phyloP scores from a whole-genome alignment of 1,140 invertebrate genomes.

The Dufourea novaeangliae region DNA sequence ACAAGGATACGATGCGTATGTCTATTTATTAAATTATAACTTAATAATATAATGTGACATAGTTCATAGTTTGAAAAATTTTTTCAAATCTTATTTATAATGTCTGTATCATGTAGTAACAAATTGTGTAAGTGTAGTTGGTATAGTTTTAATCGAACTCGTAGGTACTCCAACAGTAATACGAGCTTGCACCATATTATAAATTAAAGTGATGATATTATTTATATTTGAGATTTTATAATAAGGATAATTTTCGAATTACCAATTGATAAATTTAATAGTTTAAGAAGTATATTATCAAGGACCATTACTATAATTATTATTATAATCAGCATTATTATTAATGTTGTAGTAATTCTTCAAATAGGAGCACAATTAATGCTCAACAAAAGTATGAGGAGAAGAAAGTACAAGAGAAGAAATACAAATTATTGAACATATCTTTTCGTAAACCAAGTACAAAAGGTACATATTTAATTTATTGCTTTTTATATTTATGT shows the following conservation, averaged over 20 bases:
- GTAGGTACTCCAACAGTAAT: too few relatives aligned
- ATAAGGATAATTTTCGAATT: not conserved
- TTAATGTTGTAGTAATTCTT: slow-evolving; percentile 60
- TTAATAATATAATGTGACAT: not conserved
- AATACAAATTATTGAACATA: slow-evolving; percentile 89
- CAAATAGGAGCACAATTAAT: slow-evolving; percentile 33
- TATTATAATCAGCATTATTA: not conserved
- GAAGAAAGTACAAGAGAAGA: slow-evolving; percentile 93
- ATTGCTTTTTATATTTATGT: not conserved
- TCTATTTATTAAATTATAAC: not conserved
- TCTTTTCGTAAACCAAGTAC: slow-evolving; percentile 88
- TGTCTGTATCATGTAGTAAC: too few relatives aligned
- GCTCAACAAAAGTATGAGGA: slow-evolving; percentile 83
- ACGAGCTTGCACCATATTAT: too few relatives aligned
- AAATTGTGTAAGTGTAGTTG: not conserved
- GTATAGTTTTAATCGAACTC: too few relatives aligned
- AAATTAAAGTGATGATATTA: too few relatives aligned
- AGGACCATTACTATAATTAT: not conserved
- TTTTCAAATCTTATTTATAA: not conserved
- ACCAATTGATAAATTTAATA: not conserved
- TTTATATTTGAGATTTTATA: too few relatives aligned
- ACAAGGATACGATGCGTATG: slow-evolving; percentile 69
- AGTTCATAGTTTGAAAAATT: not conserved
- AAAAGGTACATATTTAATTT: slow-evolving; percentile 80
- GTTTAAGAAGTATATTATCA: not conserved